Conservation (phyloP, 2,888 invertebrate genomes). For the Hirtodrosophila duncani region DNA sequence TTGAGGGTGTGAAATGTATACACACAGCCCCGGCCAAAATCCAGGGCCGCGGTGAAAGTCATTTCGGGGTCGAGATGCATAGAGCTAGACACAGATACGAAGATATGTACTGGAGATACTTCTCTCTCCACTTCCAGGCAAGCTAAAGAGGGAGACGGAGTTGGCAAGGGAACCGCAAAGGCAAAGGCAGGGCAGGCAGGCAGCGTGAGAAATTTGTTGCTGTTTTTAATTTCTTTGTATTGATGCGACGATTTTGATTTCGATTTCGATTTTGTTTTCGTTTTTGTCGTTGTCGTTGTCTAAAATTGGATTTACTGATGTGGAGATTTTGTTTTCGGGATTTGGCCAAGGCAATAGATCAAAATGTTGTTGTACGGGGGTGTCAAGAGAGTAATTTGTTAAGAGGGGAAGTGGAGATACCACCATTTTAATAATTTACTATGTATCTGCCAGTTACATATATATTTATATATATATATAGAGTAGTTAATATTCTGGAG, state of each 20-base stretch:
- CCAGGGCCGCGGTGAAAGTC: conserved; percentile 55
- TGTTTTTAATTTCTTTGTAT: conserved; percentile 67
- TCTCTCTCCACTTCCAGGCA: background rate
- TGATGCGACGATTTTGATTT: conserved; percentile 54
- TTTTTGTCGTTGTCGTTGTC: conserved; percentile 23
- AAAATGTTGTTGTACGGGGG: conserved; percentile 38
- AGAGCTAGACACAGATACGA: conserved; percentile 22
- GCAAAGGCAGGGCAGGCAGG: conserved; percentile 18
- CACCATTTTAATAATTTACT: conserved; percentile 51
- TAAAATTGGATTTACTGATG: conserved; percentile 45
- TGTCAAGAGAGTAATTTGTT: conserved; percentile 5
- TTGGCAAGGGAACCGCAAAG: conserved; percentile 27
- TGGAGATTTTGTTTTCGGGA: no score
- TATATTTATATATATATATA: conserved; percentile 23
- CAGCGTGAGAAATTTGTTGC: conserved; percentile 69
- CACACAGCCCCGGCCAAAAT: conserved; percentile 2
- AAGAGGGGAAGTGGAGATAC: background rate
- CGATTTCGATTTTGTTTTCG: conserved; percentile 38
- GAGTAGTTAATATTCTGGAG: background rate
- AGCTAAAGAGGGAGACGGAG: background rate
- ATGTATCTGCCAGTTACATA: conserved; percentile 39
- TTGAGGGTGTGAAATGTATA: conserved; percentile 72
- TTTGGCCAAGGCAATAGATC: conserved; percentile 56
- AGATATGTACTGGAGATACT: no score
- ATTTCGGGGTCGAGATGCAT: conserved; percentile 61